Evolutionary conservation across 2,888 invertebrate species (phyloP), one percentile per base, ranked within the genome.

Genomic region (Morpho achilles): DNA sequence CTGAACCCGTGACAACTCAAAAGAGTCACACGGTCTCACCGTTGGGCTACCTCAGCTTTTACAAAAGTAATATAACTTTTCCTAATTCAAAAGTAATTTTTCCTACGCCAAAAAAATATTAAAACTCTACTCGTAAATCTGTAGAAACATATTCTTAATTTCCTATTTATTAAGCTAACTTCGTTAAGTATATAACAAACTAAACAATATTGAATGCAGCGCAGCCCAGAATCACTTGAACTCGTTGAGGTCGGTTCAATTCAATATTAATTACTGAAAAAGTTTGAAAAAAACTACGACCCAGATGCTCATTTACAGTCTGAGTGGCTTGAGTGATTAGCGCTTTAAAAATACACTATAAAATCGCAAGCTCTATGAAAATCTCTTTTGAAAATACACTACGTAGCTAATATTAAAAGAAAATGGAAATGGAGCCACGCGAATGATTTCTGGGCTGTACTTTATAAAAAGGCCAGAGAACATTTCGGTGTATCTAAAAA

Each of bases 211-310:
- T 56, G 45, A 42, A 45, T 44, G 53, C 48, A 44, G 22, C 50
- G 45, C 8, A 42, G 50, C 46, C 23, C 47, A 8, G 47, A 42
- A 39, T 42, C 43, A 44, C 60, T 60, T 48, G 46, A 60, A 43
- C 47, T 60, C 48, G 50, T 60, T 57, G 50, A 46, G 50, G 53
- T 53, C 50, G 50, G 47, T 57, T 60, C 60, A 57, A 53, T 51
- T 46, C 58, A 41, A 53, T 58, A 54, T 53, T 53, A 50, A 58
- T 58, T 58, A 54, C 53, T 53, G 53, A 53, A 53, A 58, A 53
- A 56, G 50, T 32, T 41, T 45, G 32, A 42, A 22, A 42, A 48
- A 48, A 54, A 10, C 47, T 48, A 8, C 16, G 54, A 58, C 58
- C 58, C 50, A 58, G 53, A 58, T 58, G 53, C 58, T 50, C 50